Percentiles rank a stretch among this genome's conserved stretches.
Evolutionary conservation across 2,888 invertebrate species (phyloP).

Genomic region (Lasioglossum morio): DNA sequence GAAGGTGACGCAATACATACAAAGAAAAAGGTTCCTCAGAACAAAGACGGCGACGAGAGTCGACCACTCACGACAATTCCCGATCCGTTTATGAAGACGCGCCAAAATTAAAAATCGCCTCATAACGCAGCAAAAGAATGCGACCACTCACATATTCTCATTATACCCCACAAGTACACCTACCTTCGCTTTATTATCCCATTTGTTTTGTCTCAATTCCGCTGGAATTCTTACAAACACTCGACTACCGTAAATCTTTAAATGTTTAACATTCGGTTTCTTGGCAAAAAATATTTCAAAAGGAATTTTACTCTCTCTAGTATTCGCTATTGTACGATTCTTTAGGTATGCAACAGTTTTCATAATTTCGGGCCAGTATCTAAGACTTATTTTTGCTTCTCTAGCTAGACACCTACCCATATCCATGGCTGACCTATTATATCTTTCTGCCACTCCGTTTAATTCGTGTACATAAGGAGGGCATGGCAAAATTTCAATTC

Average conservation of each 20-base stretch:
- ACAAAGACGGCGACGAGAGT: too few relatives aligned
- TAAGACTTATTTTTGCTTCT: not conserved
- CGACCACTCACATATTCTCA: too few relatives aligned
- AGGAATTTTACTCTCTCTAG: slow-evolving; percentile 17
- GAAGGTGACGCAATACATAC: too few relatives aligned
- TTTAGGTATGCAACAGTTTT: not conserved
- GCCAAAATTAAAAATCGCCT: too few relatives aligned
- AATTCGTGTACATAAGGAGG: too few relatives aligned
- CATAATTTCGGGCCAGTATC: too few relatives aligned
- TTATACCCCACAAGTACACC: slow-evolving; percentile 11
- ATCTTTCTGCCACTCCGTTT: slow-evolving; percentile 4
- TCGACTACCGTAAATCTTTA: not conserved
- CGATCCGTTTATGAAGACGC: too few relatives aligned
- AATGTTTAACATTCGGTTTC: slow-evolving; percentile 1
- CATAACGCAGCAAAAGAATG: too few relatives aligned
- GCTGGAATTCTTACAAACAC: not conserved
- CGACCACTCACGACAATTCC: too few relatives aligned
- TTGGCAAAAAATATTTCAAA: slow-evolving; percentile 14
- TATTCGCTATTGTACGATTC: slow-evolving; percentile 8
- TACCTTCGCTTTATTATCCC: slow-evolving; percentile 10
- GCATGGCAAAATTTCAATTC: slow-evolving; percentile 20
- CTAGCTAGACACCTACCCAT: not conserved
- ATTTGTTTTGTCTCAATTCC: not conserved
- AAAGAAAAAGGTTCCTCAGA: too few relatives aligned
- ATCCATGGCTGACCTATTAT: slow-evolving; percentile 29